Conservation (phyloP, 2,797 vertebrate species). For the Okamejei kenojei region DNA sequence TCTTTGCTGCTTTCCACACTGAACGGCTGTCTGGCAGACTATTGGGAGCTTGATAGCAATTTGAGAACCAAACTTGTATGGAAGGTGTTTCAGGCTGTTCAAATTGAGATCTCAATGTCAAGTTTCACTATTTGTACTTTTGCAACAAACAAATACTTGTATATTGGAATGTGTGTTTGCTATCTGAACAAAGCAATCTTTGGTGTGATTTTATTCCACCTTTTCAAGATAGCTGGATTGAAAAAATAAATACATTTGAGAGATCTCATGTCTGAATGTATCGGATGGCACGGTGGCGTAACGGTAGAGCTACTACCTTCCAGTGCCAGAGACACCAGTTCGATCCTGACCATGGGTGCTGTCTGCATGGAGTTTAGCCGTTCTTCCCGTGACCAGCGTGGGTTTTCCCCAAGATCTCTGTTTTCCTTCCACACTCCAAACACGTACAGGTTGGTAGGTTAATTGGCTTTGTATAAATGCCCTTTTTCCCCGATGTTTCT, state of each 20-base stretch:
- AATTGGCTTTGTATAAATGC: too few relatives aligned
- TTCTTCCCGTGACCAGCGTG: too few relatives aligned
- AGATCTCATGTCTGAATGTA: too few relatives aligned
- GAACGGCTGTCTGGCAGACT: not conserved
- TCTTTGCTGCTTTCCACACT: not conserved
- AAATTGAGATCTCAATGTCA: conserved; percentile 1
- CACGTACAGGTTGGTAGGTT: too few relatives aligned
- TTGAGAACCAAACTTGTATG: not conserved
- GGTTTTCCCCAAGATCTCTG: too few relatives aligned
- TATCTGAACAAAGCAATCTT: not conserved
- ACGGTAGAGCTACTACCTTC: too few relatives aligned
- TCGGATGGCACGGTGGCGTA: too few relatives aligned
- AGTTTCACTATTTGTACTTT: not conserved
- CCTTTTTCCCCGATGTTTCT: too few relatives aligned
- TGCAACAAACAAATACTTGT: not conserved
- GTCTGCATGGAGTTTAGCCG: too few relatives aligned
- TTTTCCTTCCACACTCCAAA: too few relatives aligned
- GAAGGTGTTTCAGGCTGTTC: not conserved
- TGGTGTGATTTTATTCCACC: not conserved
- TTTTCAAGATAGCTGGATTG: not conserved
- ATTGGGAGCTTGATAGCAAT: not conserved
- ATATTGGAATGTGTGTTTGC: not conserved
- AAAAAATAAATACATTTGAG: not conserved
- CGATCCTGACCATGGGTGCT: too few relatives aligned
- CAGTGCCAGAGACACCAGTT: too few relatives aligned